Base-by-base conservation (phyloP, 2,888 invertebrate species). In the Dicranocentrus wangi region DNA sequence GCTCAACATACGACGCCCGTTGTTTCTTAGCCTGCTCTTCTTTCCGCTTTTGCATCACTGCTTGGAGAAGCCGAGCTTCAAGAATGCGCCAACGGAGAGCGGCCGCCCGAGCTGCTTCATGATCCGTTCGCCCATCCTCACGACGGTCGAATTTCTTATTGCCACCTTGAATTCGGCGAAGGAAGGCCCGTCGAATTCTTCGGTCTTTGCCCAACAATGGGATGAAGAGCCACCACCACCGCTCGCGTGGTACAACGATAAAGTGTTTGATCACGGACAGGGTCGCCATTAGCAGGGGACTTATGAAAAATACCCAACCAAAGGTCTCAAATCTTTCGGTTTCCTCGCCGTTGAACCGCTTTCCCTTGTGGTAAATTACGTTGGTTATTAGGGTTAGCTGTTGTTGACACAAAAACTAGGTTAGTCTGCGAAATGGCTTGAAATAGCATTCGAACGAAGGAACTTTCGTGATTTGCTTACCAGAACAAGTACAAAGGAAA, bases 211-310 rank as follows among this genome's bases (percentile, higher is more conserved):
- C 75, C 39, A 60, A 32, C 28, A 75, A 32, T 19, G 81, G 81
- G 15, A 63, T 27, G 0, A 75, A 23, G 10, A 81, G 65, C 60
- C 75, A 69, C 5, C 39, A 21, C 81, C 81, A 81, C 3, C 69
- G 68, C 15, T 63, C 58, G 2, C 32, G 21, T 1, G 70, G 71
- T 0, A 75, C 68, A 25, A 76, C 60, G 32, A 68, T 65, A 8
- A 82, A 23, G 42, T 82, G 82, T 55, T 82, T 70, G 0, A 82
- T n/a, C 1, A 82, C 66, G 0, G 82, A 75, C 8, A 82, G 28
- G 0, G 47, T 7, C 10, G 65, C 65, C 69, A 80, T 53, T 13
- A 82, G 8, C 19, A 80, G 21, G 0, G 82, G 80, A 47, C 68
- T 71, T 1, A 58, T 2, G 23, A 55, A 66, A 21, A 80, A 71